phyloP scores from a whole-genome alignment of 2,113 vertebrate genomes.

The Arothron firmamentum region DNA sequence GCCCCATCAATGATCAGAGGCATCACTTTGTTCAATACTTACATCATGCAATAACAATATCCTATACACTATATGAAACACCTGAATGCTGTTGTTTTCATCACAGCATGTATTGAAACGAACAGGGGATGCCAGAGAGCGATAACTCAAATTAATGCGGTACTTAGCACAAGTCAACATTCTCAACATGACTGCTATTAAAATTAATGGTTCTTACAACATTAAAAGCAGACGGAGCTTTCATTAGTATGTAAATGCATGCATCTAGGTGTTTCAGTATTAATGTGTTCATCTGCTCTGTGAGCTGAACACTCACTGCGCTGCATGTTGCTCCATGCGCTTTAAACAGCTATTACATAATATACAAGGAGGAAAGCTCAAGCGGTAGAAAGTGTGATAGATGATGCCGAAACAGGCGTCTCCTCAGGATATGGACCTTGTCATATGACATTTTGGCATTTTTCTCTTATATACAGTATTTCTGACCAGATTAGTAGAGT shows the following conservation, averaged over 20 bases:
- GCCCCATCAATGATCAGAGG: constrained; percentile 12
- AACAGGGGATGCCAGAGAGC: constrained; percentile 25
- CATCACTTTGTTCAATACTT: constrained; percentile 5
- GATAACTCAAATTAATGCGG: constrained; percentile 28
- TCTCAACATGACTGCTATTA: constrained; percentile 18
- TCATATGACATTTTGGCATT: too few species aligned
- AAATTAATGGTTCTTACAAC: constrained; percentile 16
- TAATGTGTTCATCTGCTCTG: constrained; percentile 19
- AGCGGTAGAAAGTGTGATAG: too few species aligned
- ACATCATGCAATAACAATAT: neutral
- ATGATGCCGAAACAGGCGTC: too few species aligned
- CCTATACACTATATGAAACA: neutral
- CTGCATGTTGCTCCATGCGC: neutral
- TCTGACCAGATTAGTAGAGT: too few species aligned
- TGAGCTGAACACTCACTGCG: constrained; percentile 4
- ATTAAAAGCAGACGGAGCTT: constrained; percentile 5
- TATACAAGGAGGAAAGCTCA: too few species aligned
- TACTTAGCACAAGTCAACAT: constrained; percentile 28
- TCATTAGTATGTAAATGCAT: constrained; percentile 49
- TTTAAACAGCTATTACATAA: too few species aligned
- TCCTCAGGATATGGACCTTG: too few species aligned
- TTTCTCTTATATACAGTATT: too few species aligned
- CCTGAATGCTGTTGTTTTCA: neutral
- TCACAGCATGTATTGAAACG: constrained; percentile 12
- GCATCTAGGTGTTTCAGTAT: constrained; percentile 37